Evolutionary conservation across 2,888 invertebrate species (phyloP).

Genomic region (Achlya flavicornis): DNA sequence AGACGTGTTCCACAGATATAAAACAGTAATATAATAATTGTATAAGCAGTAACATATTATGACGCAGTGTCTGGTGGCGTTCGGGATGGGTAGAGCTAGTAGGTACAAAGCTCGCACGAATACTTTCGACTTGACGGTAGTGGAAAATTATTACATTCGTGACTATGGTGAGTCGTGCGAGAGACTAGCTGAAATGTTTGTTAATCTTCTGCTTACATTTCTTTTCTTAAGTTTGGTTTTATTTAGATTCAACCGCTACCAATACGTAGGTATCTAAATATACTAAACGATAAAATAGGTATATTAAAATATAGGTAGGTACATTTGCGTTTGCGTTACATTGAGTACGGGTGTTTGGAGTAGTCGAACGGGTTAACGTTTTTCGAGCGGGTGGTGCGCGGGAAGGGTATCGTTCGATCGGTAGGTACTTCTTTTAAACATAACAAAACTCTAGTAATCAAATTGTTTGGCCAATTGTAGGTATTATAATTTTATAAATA

Average conservation of each 20-base stretch:
- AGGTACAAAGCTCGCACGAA: constrained; percentile 24
- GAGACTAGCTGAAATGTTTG: constrained; percentile 2
- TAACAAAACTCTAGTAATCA: no score
- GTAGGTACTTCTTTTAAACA: no score
- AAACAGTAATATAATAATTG: constrained; percentile 27
- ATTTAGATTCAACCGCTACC: neutral
- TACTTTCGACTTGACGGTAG: constrained; percentile 13
- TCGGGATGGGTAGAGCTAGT: constrained; percentile 41
- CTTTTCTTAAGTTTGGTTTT: constrained; percentile 12
- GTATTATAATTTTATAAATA: no score
- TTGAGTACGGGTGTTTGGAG: constrained; percentile 33
- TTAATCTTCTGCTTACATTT: neutral
- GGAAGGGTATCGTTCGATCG: constrained; percentile 52
- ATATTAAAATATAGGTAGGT: no score
- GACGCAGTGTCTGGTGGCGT: constrained; percentile 65
- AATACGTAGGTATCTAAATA: no score
- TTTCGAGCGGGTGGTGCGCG: constrained; percentile 50
- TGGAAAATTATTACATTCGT: constrained; percentile 15
- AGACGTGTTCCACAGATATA: constrained; percentile 22
- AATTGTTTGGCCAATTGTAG: no score
- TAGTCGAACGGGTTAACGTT: constrained; percentile 50
- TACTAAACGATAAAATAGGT: no score
- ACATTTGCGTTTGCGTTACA: constrained; percentile 61
- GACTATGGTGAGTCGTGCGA: constrained; percentile 5
- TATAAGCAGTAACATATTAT: constrained; percentile 31